Evolutionary conservation across 2,888 invertebrate genomes (phyloP), one percentile per base, ranked within the genome.

Genomic region (Silvanus unidentatus): DNA sequence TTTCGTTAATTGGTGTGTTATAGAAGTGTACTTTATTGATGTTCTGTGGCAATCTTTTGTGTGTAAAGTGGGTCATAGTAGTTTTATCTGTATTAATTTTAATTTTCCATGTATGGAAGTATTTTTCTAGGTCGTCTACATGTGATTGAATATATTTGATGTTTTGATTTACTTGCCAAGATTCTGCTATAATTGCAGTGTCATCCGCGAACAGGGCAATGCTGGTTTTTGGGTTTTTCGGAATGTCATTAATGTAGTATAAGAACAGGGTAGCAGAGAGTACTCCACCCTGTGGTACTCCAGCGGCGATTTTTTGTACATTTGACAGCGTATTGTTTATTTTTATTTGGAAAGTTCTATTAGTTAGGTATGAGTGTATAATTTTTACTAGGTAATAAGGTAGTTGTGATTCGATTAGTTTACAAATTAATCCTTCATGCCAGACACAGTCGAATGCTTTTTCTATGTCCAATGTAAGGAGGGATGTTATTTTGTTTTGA

Each of bases 161-260:
- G 0, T 49, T 44, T 1, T 35, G 43, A 14, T 38, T 10, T 2
- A 49, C 49, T 10, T 22, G 15, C 10, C 16, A 44, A n/a, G n/a
- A n/a, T n/a, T n/a, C n/a, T n/a, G n/a, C n/a, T n/a, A n/a, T n/a
- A n/a, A n/a, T n/a, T n/a, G 49, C 51, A 8, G 52, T 53, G 27
- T 52, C 48, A 32, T 50, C 51, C n/a, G 53, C 50, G 13, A 40
- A 50, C 1, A 46, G 42, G n/a, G 49, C 53, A 6, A 14, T 40
- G 12, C 45, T 52, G 1, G 50, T 54, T 15, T 50, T 44, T 10
- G 16, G 11, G 16, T 36, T 45, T 16, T 30, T 29, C 11, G 50
- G 52, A 5, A n/a, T n/a, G n/a, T n/a, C n/a, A n/a, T n/a, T n/a
- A n/a, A n/a, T n/a, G n/a, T n/a, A n/a, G n/a, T n/a, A n/a, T n/a